These are phyloP conservation scores for Melipona quadrifasciata DNA, from an alignment of 1,140 invertebrate genomes.

Conservation along the genomic window DNA sequence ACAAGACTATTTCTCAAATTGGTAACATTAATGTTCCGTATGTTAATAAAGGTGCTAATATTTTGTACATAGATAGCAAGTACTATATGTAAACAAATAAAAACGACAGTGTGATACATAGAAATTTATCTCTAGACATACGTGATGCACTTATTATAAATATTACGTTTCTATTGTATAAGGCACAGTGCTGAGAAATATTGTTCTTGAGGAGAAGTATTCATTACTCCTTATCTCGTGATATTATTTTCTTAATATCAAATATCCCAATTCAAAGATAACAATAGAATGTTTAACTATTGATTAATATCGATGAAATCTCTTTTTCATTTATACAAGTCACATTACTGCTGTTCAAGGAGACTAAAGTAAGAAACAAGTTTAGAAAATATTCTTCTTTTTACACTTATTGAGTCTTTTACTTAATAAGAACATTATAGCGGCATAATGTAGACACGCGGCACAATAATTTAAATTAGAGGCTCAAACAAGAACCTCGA, in stretches of 20 bases:
- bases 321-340: too few species aligned
- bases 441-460: not conserved
- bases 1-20: not conserved
- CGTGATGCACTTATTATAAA: too few species aligned
- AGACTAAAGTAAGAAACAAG: too few species aligned
- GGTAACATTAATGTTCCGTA: too few species aligned
- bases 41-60: not conserved
- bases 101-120: too few species aligned
- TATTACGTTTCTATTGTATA: too few species aligned
- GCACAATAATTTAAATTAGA: not conserved
- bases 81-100: too few species aligned
- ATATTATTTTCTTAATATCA: too few species aligned
- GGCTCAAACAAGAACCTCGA: not conserved
- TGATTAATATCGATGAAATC: not conserved
- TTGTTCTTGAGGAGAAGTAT: not conserved
- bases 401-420: accelerated
- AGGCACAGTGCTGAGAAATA: not conserved
- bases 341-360: too few species aligned
- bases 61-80: not conserved
- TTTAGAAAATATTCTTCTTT: not conserved
- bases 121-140: too few species aligned
- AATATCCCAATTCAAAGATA: not conserved
- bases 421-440: accelerated
- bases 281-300: too few species aligned
- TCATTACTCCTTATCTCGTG: too few species aligned